Evolutionary conservation across 2,888 invertebrate genomes (phyloP).

Genomic region (Dryomyza anilis): DNA sequence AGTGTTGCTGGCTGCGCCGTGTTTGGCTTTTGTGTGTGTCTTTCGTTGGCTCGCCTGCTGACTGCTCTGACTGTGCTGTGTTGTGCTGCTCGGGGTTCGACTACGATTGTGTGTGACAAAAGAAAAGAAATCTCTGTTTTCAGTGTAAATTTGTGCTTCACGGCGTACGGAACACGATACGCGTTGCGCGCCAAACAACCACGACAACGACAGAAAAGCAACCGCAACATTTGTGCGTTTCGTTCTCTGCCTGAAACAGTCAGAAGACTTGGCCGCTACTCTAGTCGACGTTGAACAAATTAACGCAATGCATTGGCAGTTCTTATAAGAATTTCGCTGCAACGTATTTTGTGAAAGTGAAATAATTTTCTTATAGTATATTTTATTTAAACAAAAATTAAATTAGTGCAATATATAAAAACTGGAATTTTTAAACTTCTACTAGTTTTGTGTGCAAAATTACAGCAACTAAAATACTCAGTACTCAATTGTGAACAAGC

Average conservation of each 20-base stretch:
- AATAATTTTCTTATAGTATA: too few relatives aligned
- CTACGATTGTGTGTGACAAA: slow-evolving; percentile 42
- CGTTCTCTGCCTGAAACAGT: background rate
- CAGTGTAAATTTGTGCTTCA: slow-evolving; percentile 62
- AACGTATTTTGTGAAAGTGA: too few relatives aligned
- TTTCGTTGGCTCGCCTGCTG: background rate
- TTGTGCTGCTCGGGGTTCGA: slow-evolving; percentile 2
- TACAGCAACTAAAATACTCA: too few relatives aligned
- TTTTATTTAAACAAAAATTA: background rate
- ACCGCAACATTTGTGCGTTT: slow-evolving; percentile 6
- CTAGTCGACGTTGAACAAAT: background rate
- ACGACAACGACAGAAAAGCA: background rate
- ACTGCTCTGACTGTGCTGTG: background rate
- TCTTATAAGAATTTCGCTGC: slow-evolving; percentile 6
- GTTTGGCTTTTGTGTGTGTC: too few relatives aligned
- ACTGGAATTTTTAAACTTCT: background rate
- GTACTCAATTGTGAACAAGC: too few relatives aligned
- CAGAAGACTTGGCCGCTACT: background rate
- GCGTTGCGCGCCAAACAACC: slow-evolving; percentile 9
- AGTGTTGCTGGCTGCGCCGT: too few relatives aligned
- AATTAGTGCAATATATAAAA: background rate
- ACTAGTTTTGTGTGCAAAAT: background rate
- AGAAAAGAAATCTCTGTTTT: slow-evolving; percentile 48
- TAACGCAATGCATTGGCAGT: background rate
- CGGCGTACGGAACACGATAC: slow-evolving; percentile 54